Evolutionary conservation across 2,113 vertebrate genomes (phyloP), one percentile per base, ranked within the genome.

Genomic region (Podarcis cretensis): DNA sequence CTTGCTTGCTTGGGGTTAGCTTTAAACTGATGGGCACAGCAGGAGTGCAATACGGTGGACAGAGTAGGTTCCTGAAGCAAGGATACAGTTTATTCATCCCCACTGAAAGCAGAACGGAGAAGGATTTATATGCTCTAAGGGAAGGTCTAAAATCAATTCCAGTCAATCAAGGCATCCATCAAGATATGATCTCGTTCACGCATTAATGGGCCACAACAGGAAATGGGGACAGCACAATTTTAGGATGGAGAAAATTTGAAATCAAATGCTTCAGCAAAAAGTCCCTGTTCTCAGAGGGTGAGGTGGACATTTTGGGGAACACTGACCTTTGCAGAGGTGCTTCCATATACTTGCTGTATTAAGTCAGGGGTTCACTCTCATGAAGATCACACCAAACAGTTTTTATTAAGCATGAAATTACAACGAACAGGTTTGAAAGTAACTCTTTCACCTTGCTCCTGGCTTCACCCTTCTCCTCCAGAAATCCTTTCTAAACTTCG

Each of bases 21-120:
- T 77, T 7, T 16, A 30, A 30, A 21, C n/a, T 1, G 0, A 1
- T 0, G 6, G 3, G 69, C 48, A 74, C n/a, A 77, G 37, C 12
- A 59, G 8, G 6, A 0, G 0, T 5, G 0, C 10, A 81, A 43
- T 32, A 25, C 1, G 54, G 48, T 37, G 68, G 54, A 57, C 20
- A 14, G 43, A 27, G 4, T 0, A 23, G 68, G 1, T 14, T 40
- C 63, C 81, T 35, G 4, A 21, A 66, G n/a, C n/a, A 32, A 68
- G 5, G 0, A 2, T 32, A 6, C 3, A n/a, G 35, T 25, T 27
- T 75, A 16, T 13, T 1, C 4, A 30, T 78, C 54, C 57, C 35
- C 1, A 30, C 23, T 18, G 74, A 90, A 5, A 63, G 48, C 69
- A 5, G 69, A n/a, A 30, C 3, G 5, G 77, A 18, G n/a, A 66